phyloP scores from a whole-genome alignment of 64 coral and sea anemone species.

The Acropora yongei region DNA sequence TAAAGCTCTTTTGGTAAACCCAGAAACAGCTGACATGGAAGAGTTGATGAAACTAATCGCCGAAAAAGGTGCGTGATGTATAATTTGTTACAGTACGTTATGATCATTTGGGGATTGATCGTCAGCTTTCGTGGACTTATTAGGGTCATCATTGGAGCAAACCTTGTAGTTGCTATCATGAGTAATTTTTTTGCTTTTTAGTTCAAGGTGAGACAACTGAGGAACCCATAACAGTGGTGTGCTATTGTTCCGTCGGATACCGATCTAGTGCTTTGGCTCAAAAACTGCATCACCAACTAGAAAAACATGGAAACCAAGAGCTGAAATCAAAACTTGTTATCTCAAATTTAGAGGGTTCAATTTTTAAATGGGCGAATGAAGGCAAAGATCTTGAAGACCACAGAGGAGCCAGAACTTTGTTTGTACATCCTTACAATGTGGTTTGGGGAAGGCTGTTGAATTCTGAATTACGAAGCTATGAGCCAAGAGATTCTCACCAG shows the following conservation, averaged over 20 bases:
- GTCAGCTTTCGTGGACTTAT: not conserved
- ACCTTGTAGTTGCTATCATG: no score
- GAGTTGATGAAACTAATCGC: constrained; percentile 44
- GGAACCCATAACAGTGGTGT: constrained; percentile 11
- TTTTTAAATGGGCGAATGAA: constrained; percentile 88
- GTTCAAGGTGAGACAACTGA: not conserved
- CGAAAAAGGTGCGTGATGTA: constrained; percentile 12
- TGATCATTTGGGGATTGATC: no score
- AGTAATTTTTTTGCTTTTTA: not conserved
- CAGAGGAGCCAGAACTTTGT: constrained; percentile 2
- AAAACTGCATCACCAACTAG: constrained; percentile 40
- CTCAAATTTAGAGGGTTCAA: constrained; percentile 75
- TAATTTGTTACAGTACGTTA: no score
- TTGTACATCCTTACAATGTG: constrained; percentile 73
- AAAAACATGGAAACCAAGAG: constrained; percentile 20
- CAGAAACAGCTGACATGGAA: constrained; percentile 35
- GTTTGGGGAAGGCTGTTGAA: constrained; percentile 72
- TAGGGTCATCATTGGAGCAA: no score
- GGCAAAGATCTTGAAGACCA: constrained; percentile 60
- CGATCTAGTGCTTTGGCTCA: constrained; percentile 54
- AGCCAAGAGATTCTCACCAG: constrained; percentile 12
- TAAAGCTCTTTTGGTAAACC: constrained; percentile 48
- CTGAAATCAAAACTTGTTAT: constrained; percentile 1
- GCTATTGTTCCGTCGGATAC: constrained; percentile 75
- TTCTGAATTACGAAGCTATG: constrained; percentile 35